These are phyloP conservation scores for Rattus norvegicus DNA, from an alignment of 2,113 vertebrate species.

Conservation along the genomic window GRCr8 NC_086037.1:34719501-34720000, in stretches of 20 bases:
- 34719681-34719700: neutral
- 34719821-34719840: slow-evolving; percentile 50
- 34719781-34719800: neutral
- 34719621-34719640: neutral
- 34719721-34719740: neutral
- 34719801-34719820: slow-evolving; percentile 18
- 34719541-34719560: neutral
- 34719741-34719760: neutral
- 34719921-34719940: neutral
- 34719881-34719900: slow-evolving; percentile 81
- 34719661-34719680: neutral
- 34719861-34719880: slow-evolving; percentile 74
- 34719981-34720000: slow-evolving; percentile 67
- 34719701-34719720: neutral
- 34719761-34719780: neutral
- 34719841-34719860: slow-evolving; percentile 50
- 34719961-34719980: slow-evolving; percentile 68
- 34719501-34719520: slow-evolving; percentile 38
- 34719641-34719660: accelerated
- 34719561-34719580: neutral
- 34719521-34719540: neutral
- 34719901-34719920: slow-evolving; percentile 64
- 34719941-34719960: slow-evolving; percentile 6
- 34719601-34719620: slow-evolving; percentile 17
- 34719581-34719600: slow-evolving; percentile 10